Conservation (phyloP, 1,140 invertebrate genomes). For the Anastrepha obliqua region DNA sequence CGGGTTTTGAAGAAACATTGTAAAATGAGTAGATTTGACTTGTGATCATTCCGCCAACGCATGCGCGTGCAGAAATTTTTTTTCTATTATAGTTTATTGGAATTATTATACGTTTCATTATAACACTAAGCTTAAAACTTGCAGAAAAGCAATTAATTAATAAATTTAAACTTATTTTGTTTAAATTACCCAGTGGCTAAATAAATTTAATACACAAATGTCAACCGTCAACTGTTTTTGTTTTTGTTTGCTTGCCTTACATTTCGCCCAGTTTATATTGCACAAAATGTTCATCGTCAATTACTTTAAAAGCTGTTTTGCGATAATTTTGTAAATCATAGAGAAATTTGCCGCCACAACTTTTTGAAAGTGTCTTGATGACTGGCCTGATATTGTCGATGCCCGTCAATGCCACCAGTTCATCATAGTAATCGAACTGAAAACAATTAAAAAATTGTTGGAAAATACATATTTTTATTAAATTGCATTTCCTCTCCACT, state of each 20-base stretch:
- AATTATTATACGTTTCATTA: too few relatives aligned
- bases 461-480: background rate
- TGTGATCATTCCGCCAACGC: too few relatives aligned
- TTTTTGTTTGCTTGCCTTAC: background rate
- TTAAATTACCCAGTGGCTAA: too few relatives aligned
- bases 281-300: conserved; percentile 79
- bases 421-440: conserved; percentile 48
- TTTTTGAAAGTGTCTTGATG: background rate
- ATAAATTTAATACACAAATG: too few relatives aligned
- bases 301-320: conserved; percentile 79
- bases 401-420: conserved; percentile 30
- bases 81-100: too few relatives aligned
- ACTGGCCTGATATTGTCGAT: conserved; percentile 30
- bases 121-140: too few relatives aligned
- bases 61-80: too few relatives aligned
- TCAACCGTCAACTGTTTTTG: too few relatives aligned
- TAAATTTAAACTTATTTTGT: too few relatives aligned
- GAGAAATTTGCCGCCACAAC: conserved; percentile 74
- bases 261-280: conserved; percentile 59
- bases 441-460: background rate
- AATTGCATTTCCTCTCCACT: background rate
- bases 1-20: too few relatives aligned
- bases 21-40: too few relatives aligned
- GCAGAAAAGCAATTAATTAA: too few relatives aligned
- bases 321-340: conserved; percentile 80